These are phyloP conservation scores for Pomacea maculata DNA, from an alignment of 1,140 invertebrate genomes.

Conservation along the genomic window DNA sequence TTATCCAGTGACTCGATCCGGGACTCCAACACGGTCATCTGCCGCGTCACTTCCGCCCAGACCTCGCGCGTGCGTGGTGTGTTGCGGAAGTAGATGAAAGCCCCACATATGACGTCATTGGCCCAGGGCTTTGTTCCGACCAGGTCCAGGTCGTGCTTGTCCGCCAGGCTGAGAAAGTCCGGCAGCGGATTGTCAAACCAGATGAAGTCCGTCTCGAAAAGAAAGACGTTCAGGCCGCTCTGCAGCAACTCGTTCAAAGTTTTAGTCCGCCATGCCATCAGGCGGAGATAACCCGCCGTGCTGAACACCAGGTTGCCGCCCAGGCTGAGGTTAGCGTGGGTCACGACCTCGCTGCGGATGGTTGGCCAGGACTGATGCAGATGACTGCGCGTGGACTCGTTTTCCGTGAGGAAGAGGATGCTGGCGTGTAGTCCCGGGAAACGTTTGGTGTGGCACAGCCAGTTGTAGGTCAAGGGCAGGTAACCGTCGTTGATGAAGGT, in stretches of 20 bases:
- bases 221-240: background rate
- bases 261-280: conserved; percentile 2
- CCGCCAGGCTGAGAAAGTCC: background rate
- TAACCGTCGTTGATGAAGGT: conserved; percentile 17
- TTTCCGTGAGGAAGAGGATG: background rate
- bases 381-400: background rate
- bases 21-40: background rate
- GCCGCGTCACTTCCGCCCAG: conserved; percentile 18
- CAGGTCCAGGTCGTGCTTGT: background rate
- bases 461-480: conserved; percentile 17
- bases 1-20: background rate
- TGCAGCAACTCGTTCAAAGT: conserved; percentile 4
- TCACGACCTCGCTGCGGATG: background rate
- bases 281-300: conserved; percentile 7
- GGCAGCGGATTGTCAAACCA: conserved; percentile 15
- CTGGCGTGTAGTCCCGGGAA: background rate
- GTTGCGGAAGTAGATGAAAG: conserved; percentile 21
- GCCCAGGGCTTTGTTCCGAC: conserved; percentile 3
- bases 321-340: background rate
- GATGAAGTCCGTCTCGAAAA: conserved; percentile 17
- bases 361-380: background rate
- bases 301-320: background rate
- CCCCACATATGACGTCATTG: conserved; percentile 1
- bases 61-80: conserved; percentile 7
- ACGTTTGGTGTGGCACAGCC: conserved; percentile 9